phyloP scores from a whole-genome alignment of 2,888 invertebrate genomes.

The Brenthis daphne region DNA sequence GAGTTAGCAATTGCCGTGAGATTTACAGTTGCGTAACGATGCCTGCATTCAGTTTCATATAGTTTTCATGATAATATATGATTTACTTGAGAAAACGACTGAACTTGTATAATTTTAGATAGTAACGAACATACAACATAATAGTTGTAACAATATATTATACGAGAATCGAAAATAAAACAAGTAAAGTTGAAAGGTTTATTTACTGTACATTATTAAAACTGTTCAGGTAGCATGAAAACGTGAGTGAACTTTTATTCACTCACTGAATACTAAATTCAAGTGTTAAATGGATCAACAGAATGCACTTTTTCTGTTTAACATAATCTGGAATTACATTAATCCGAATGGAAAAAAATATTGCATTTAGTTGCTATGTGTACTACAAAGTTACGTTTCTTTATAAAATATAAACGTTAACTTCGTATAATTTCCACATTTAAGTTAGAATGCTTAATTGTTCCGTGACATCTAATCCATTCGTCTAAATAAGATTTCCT shows the following conservation, averaged over 20 bases:
- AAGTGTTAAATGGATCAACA: conserved; percentile 49
- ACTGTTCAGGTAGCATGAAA: conserved; percentile 18
- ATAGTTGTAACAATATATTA: neutral
- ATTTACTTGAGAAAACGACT: too few relatives aligned
- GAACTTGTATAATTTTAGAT: too few relatives aligned
- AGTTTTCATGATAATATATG: too few relatives aligned
- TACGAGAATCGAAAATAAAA: neutral
- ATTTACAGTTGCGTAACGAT: neutral
- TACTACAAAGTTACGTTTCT: neutral
- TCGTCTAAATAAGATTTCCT: neutral
- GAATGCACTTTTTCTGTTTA: conserved; percentile 42
- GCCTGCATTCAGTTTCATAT: too few relatives aligned
- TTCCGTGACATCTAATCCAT: neutral
- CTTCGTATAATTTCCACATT: neutral
- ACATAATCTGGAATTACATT: conserved; percentile 9
- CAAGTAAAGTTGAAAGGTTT: conserved; percentile 7
- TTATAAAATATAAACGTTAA: neutral
- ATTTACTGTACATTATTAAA: conserved; percentile 22
- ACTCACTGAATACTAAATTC: conserved; percentile 38
- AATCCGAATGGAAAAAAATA: neutral
- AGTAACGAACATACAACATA: neutral
- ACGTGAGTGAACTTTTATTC: conserved; percentile 21
- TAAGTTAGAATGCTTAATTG: neutral
- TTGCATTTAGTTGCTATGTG: neutral
- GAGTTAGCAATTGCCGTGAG: conserved; percentile 7